These are phyloP conservation scores for Metacarcinus magister DNA, from an alignment of 2,888 invertebrate genomes.

Conservation along the genomic window DNA sequence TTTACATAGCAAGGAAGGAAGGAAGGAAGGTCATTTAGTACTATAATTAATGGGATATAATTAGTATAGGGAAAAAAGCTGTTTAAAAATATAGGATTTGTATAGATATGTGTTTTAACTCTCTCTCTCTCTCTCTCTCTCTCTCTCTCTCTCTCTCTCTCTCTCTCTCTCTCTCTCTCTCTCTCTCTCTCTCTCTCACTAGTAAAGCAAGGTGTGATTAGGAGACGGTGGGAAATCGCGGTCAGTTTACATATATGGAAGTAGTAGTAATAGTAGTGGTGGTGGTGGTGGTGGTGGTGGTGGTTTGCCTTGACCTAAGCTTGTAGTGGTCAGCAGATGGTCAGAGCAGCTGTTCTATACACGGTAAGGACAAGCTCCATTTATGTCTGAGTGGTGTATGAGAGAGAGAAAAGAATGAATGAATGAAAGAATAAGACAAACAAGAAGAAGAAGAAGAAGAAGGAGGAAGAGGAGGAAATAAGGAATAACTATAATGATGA, in stretches of 20 bases:
- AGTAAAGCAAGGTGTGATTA: neutral
- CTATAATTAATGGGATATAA: too few relatives aligned
- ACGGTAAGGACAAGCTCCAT: neutral
- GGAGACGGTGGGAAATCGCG: neutral
- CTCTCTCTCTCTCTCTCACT: conserved; percentile 37
- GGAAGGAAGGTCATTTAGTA: too few relatives aligned
- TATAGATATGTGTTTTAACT: neutral
- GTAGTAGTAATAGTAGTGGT: neutral
- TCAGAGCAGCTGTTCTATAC: neutral
- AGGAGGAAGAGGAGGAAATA: conserved; percentile 4
- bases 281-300: conserved; percentile 9
- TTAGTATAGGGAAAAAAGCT: too few relatives aligned
- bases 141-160: conserved; percentile 26
- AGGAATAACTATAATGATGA: neutral
- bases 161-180: conserved; percentile 1
- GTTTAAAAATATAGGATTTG: too few relatives aligned
- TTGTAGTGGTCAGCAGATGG: neutral
- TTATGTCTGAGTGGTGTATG: neutral
- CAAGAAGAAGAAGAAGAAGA: neutral
- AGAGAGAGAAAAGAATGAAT: neutral
- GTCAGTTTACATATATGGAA: neutral
- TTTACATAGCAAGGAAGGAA: too few relatives aligned
- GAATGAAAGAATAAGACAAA: conserved; percentile 12
- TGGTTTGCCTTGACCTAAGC: conserved; percentile 34
- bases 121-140: conserved; percentile 1